Percentiles rank a stretch among this genome's conserved stretches.
phyloP scores from a whole-genome alignment of 2,113 vertebrate species.

The Mirounga angustirostris region DNA sequence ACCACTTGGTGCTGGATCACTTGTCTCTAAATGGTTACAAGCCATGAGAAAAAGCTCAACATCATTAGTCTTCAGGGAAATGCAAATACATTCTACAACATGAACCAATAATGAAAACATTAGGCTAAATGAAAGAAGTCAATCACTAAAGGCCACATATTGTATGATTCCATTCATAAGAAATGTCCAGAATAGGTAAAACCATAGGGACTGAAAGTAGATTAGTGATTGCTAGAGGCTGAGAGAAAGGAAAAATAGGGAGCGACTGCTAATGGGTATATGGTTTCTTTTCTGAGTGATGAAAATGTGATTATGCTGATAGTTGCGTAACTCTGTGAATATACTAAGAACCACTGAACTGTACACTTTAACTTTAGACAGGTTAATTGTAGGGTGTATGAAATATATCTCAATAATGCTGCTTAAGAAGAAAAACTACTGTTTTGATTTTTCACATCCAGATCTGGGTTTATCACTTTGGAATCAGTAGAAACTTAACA shows the following conservation, averaged over 20 bases:
- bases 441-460: neutral
- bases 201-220: neutral
- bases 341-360: neutral
- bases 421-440: neutral
- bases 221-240: neutral
- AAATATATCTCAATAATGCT: conserved; percentile 7
- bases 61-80: neutral
- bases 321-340: neutral
- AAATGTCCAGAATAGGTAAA: neutral
- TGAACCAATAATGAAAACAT: neutral
- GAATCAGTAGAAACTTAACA: neutral
- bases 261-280: neutral
- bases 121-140: neutral
- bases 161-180: neutral
- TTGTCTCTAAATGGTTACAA: neutral
- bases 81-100: neutral
- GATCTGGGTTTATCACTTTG: neutral
- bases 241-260: neutral
- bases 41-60: neutral
- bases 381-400: neutral
- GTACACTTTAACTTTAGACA: neutral
- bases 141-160: neutral
- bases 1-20: neutral
- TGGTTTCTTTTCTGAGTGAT: neutral
- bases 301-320: neutral